Evolutionary conservation across 2,113 vertebrate genomes (phyloP), one percentile per base, ranked within the genome.

Genomic region (Carettochelys insculpta): DNA sequence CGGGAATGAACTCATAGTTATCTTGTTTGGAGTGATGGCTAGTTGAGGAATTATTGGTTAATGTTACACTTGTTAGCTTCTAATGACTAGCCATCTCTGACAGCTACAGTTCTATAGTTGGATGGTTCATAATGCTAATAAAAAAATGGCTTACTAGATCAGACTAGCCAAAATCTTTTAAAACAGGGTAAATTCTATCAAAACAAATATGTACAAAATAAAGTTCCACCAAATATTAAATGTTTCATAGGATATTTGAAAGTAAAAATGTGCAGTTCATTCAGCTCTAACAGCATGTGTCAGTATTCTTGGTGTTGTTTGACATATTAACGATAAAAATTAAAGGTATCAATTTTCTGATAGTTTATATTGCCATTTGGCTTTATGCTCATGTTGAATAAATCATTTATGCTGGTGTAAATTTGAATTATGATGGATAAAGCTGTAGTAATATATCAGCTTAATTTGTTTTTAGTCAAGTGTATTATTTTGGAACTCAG

Each of bases 1-100:
- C n/a, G 71, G 48, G 45, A 45, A 14, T 3, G 9, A 77, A 29
- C 27, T 22, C 1, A 2, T 25, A 53, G 8, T 38, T 1, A 0
- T 11, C 27, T 25, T 7, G 24, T 29, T 50, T 14, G 22, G 6
- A 82, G 45, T 61, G 11, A 1, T 5, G 5, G 12, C 25, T 27
- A 94, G 5, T 7, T 82, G 65, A 4, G 3, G n/a, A 20, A 1
- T 16, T 27, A 88, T 91, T 85, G 65, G 25, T 52, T 54, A 14
- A 48, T 22, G 5, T 94, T 29, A 38, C n/a, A 48, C 11, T 2
- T 73, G 1, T 45, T 29, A 31, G 43, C 13, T 17, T 20, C 61
- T 38, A 38, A 38, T 68, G n/a, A 68, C 61, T 65, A 65, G 34
- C 17, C n/a, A 34, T 16, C 58, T 68, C 61, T 24, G 80, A 48